Base-by-base conservation (phyloP, 2,113 vertebrate genomes). In the Anthoscopus minutus region DNA sequence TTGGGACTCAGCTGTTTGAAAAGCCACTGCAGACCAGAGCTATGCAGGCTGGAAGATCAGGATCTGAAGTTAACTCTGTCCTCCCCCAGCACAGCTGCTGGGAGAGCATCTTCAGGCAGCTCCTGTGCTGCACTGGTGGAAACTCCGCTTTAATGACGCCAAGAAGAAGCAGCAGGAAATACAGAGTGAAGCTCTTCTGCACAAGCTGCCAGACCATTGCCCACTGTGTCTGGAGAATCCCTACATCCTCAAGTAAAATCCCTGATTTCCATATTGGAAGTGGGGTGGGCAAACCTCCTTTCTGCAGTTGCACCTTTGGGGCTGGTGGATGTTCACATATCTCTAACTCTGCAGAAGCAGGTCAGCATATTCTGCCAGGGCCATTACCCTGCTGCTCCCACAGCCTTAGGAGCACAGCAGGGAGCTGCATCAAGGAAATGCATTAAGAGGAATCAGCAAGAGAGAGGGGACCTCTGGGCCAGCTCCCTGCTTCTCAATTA, bases 401-500 rank as follows among this genome's bases (percentile, higher is more conserved):
- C 31, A 57, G 78, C 35, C 25, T 69, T 66, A 42, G 95, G 93
- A 91, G 28, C 84, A 89, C 97, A 88, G 73, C 51, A 33, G 96
- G 97, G 97, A 97, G 86, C 70, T 96, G 86, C 97, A 97, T 97
- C 97, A 97, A 97, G 97, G 92, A 98, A 98, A 97, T 93, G 94
- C 97, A 98, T 98, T 98, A 98, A 98, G 96, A 86, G 88, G 91
- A 96, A 92, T 97, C 94, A 96, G 97, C 97, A 96, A 95, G 96
- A 97, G 97, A 94, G 78, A 67, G 95, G 95, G 93, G 96, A 97
- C 92, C 76, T 84, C 96, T 96, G 97, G 81, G 92, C 96, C 60
- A 95, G 20, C 94, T 97, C 97, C 97, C 92, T 87, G 60, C 95
- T 96, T 93, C 96, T 98, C 95, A 98, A 98, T 98, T 98, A 98